Conservation (phyloP, 2,113 vertebrate species). For the Odocoileus virginianus region DNA sequence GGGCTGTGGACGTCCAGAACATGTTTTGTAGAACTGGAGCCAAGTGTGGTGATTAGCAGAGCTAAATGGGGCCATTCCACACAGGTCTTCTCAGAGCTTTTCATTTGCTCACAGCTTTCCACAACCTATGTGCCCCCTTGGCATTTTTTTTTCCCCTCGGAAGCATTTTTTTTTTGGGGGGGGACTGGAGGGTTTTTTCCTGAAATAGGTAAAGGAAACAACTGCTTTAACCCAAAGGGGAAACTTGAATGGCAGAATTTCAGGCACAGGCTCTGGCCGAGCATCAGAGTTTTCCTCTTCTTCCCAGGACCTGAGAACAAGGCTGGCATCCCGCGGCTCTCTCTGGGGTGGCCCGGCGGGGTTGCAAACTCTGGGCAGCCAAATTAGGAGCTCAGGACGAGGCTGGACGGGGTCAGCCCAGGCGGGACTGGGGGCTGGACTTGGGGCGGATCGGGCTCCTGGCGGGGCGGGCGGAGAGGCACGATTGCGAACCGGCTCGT, state of each 20-base stretch:
- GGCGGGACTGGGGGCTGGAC: background rate
- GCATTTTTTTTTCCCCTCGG: background rate
- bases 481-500: background rate
- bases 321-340: background rate
- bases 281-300: conserved; percentile 12
- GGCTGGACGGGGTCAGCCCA: background rate
- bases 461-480: background rate
- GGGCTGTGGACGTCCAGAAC: background rate
- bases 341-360: conserved; percentile 50
- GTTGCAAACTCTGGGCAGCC: conserved; percentile 1
- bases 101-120: background rate
- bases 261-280: background rate
- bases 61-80: fast-evolving
- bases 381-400: conserved; percentile 32
- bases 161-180: background rate
- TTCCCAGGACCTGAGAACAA: conserved; percentile 35
- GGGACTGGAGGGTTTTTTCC: background rate
- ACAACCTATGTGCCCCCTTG: background rate
- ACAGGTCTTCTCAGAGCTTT: background rate
- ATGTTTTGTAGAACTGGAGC: background rate
- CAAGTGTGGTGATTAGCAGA: background rate
- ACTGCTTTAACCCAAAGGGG: background rate
- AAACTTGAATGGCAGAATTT: background rate
- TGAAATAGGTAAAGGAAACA: background rate
- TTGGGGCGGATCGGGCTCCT: background rate